phyloP scores from a whole-genome alignment of 2,797 vertebrate species.

The Oreonectes daqikongensis region DNA sequence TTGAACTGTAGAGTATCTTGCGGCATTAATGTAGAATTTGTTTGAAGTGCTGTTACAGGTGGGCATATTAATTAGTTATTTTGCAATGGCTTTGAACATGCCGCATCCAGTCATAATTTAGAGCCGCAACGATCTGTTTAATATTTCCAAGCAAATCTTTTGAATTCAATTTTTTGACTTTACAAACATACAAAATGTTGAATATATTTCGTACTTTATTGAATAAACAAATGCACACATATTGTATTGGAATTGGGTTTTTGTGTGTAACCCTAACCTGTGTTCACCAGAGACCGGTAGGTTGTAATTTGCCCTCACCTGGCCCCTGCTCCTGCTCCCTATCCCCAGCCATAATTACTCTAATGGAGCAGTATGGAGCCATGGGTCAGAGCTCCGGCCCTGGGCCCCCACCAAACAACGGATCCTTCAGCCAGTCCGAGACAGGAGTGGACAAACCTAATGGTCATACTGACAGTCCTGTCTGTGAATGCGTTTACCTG shows the following conservation, averaged over 20 bases:
- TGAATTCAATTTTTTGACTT: neutral
- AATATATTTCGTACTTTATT: too few relatives aligned
- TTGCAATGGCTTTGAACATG: too few relatives aligned
- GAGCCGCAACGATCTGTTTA: neutral
- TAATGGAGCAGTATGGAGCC: slow-evolving; percentile 83
- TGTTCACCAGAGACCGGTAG: slow-evolving; percentile 72
- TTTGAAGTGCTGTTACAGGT: neutral
- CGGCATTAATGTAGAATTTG: neutral
- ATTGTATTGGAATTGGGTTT: too few relatives aligned
- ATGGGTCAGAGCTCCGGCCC: slow-evolving; percentile 83
- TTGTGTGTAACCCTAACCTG: slow-evolving; percentile 83
- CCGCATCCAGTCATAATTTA: neutral
- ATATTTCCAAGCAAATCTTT: neutral
- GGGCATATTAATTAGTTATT: too few relatives aligned
- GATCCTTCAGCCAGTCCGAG: slow-evolving; percentile 74
- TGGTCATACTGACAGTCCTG: slow-evolving; percentile 85
- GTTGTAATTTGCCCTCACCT: slow-evolving; percentile 86
- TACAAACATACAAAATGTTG: neutral
- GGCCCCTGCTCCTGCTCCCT: slow-evolving; percentile 73
- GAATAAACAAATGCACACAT: too few relatives aligned
- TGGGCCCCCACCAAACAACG: slow-evolving; percentile 80
- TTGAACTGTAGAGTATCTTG: neutral
- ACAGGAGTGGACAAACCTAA: slow-evolving; percentile 80
- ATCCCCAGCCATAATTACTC: slow-evolving; percentile 90
- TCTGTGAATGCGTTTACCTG: slow-evolving; percentile 63